These are phyloP conservation scores for Pseudomyrmex flavicornis DNA, from an alignment of 1,140 invertebrate genomes.

Conservation along the genomic window DNA sequence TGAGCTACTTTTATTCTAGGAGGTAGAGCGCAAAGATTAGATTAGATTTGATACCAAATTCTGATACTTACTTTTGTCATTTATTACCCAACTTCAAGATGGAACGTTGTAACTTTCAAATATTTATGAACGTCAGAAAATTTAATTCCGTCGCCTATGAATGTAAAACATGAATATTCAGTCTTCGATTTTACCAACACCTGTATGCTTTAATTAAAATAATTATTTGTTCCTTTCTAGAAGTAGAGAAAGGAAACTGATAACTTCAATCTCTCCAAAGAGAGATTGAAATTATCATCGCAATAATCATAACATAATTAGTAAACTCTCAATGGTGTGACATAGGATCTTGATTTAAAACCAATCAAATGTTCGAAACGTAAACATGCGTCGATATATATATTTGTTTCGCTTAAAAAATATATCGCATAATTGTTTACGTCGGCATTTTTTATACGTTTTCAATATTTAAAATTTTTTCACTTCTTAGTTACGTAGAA, in stretches of 20 bases:
- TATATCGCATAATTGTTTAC: background rate
- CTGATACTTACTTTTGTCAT: background rate
- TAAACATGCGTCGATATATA: background rate
- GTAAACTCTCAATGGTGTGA: background rate
- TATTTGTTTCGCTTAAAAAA: background rate
- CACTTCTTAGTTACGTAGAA: too few relatives aligned
- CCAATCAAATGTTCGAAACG: background rate
- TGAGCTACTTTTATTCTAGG: background rate
- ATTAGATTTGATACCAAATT: slow-evolving; percentile 30
- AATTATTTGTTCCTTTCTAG: background rate
- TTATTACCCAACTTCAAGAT: too few relatives aligned
- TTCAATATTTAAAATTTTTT: too few relatives aligned
- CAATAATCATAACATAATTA: background rate
- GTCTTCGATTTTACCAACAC: background rate
- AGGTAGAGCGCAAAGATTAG: slow-evolving; percentile 2
- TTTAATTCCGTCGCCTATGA: background rate
- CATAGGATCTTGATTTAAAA: background rate
- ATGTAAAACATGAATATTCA: background rate
- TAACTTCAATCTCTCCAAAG: too few relatives aligned
- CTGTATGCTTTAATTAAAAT: background rate
- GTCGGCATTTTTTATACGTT: background rate
- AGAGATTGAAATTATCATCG: background rate
- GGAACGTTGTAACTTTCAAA: background rate
- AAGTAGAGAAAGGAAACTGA: background rate
- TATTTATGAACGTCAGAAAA: background rate